Evolutionary conservation across 2,113 vertebrate species (phyloP).

Genomic region (Potamarius usumacintae): DNA sequence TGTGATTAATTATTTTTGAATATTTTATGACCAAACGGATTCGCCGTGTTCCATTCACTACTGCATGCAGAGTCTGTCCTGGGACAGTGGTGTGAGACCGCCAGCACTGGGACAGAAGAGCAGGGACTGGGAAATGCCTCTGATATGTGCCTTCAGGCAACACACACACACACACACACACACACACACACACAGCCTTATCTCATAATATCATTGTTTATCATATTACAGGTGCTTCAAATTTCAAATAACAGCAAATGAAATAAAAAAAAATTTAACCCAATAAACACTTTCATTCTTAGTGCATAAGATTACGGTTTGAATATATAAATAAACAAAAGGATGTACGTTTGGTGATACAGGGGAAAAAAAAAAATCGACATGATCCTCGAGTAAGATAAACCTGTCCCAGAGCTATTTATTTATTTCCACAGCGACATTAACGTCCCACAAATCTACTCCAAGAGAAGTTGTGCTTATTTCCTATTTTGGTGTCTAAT

Average conservation of each 20-base stretch:
- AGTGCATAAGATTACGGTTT: not conserved
- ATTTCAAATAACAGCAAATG: not conserved
- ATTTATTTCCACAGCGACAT: not conserved
- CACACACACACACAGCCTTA: not conserved
- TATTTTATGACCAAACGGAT: not conserved
- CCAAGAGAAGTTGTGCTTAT: not conserved
- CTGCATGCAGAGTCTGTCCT: not conserved
- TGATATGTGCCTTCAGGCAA: not conserved
- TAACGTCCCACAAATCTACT: not conserved
- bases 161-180: not conserved
- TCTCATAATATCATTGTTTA: not conserved
- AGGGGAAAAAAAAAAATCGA: not conserved
- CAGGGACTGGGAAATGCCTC: not conserved
- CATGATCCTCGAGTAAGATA: not conserved
- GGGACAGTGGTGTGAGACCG: not conserved
- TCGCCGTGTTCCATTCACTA: not conserved
- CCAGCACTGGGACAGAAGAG: not conserved
- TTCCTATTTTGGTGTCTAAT: not conserved
- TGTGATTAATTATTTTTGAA: not conserved
- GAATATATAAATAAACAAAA: not conserved
- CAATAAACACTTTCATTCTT: not conserved
- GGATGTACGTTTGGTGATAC: not conserved
- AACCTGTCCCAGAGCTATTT: not conserved
- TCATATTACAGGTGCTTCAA: not conserved
- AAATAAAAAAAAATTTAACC: not conserved